phyloP scores from a whole-genome alignment of 92 coral and sea anemone species.

The Siderastrea siderea region DNA sequence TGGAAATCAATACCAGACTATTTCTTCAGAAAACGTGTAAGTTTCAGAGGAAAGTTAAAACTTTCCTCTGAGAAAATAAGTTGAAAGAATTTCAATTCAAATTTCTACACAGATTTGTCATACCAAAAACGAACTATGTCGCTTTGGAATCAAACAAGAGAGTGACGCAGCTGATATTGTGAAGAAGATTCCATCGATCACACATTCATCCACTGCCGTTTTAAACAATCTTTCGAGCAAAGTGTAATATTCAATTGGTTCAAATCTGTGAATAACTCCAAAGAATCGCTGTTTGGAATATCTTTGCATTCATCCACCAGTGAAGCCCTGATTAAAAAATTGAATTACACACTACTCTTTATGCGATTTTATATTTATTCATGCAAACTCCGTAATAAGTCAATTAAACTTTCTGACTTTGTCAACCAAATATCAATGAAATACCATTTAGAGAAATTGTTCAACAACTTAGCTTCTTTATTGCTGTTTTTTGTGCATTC shows the following conservation, averaged over 20 bases:
- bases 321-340: neutral
- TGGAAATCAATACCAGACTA: slow-evolving; percentile 14
- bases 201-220: neutral
- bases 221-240: neutral
- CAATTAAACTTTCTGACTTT: too few species aligned
- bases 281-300: neutral
- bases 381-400: too few species aligned
- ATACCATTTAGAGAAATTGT: too few species aligned
- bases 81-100: slow-evolving; percentile 1
- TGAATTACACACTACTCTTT: neutral
- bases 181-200: neutral
- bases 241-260: neutral
- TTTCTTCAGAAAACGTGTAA: neutral
- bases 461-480: too few species aligned
- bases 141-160: neutral
- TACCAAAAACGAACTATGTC: slow-evolving; percentile 2
- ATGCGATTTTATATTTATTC: too few species aligned
- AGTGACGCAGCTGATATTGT: neutral
- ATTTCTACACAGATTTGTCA: neutral
- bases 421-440: too few species aligned
- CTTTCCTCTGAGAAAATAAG: slow-evolving; percentile 3
- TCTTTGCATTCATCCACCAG: neutral
- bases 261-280: neutral
- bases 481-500: too few species aligned
- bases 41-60: neutral